These are phyloP conservation scores for Aptenodytes patagonicus DNA, from an alignment of 2,113 vertebrate genomes.

Conservation along the genomic window DNA sequence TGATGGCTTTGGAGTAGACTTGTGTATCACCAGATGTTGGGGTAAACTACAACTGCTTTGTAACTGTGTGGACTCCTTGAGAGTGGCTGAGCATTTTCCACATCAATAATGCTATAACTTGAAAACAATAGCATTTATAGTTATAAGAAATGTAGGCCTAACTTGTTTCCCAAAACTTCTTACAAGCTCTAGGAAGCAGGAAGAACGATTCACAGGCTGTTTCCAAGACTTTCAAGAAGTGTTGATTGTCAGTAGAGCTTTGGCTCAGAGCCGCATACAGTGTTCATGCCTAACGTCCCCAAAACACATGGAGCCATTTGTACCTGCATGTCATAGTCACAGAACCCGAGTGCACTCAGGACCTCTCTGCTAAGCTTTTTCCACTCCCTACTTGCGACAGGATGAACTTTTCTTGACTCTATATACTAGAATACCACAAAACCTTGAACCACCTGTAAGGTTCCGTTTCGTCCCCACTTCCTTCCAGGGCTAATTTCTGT, in stretches of 20 bases:
- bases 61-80: background rate
- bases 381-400: background rate
- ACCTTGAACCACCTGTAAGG: background rate
- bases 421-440: background rate
- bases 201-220: background rate
- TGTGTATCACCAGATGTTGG: background rate
- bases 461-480: background rate
- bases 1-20: background rate
- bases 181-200: background rate
- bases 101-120: background rate
- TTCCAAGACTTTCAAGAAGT: background rate
- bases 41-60: background rate
- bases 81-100: background rate
- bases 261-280: background rate
- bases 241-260: background rate
- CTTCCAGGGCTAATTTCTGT: background rate
- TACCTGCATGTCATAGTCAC: background rate
- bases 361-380: background rate
- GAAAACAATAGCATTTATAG: background rate
- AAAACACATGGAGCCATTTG: background rate
- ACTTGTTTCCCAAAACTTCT: background rate
- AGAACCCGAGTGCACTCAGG: accelerated
- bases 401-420: background rate
- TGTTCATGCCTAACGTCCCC: background rate
- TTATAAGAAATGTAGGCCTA: background rate